Evolutionary conservation across 2,888 invertebrate species (phyloP).

Genomic region (Sthenelais limicola): DNA sequence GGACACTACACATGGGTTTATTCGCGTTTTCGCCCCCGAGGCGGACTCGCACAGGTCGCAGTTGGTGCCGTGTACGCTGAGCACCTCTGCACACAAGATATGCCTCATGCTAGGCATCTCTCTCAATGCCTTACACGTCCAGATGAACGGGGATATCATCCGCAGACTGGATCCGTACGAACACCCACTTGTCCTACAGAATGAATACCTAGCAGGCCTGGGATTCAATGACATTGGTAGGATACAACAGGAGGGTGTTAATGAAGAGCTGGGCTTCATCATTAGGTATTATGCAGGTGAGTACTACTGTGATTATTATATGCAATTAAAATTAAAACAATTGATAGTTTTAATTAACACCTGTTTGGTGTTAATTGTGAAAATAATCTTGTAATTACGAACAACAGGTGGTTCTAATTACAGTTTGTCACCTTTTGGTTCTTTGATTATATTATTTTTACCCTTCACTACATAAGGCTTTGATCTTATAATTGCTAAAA

Average conservation of each 20-base stretch:
- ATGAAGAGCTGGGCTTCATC: conserved; percentile 67
- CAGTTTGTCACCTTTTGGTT: too few species aligned
- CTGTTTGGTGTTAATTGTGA: too few species aligned
- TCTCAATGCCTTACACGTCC: conserved; percentile 69
- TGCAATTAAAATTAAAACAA: too few species aligned
- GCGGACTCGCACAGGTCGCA: conserved; percentile 58
- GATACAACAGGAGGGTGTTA: conserved; percentile 70
- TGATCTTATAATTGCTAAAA: too few species aligned
- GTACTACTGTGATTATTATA: conserved; percentile 33
- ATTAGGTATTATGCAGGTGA: conserved; percentile 72
- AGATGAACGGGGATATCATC: conserved; percentile 71
- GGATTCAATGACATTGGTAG: conserved; percentile 67
- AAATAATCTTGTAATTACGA: too few species aligned
- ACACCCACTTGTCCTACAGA: conserved; percentile 72
- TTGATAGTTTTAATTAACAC: too few species aligned
- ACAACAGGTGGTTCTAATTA: too few species aligned
- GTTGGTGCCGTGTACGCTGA: conserved; percentile 69
- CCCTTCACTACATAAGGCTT: too few species aligned
- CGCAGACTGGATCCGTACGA: conserved; percentile 70
- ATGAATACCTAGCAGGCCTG: conserved; percentile 70
- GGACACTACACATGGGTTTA: conserved; percentile 68
- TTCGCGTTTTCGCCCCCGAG: conserved; percentile 68
- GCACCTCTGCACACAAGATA: conserved; percentile 69
- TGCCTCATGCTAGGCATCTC: conserved; percentile 68
- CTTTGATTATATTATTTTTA: too few species aligned